Evolutionary conservation across 2,113 vertebrate species (phyloP).

Genomic region (Xerus inauris): DNA sequence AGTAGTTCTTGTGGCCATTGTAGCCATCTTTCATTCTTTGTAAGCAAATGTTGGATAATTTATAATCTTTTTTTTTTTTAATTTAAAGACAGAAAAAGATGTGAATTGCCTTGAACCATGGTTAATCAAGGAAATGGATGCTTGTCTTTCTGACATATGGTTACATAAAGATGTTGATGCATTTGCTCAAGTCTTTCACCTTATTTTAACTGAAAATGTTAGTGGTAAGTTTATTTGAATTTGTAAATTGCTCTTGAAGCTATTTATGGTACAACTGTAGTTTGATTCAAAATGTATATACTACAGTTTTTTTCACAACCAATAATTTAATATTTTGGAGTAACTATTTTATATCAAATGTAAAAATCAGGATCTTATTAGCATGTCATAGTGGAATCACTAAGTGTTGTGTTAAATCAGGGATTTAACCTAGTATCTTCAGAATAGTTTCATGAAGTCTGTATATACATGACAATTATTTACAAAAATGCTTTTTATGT

Average conservation of each 20-base stretch:
- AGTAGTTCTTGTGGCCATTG: not conserved
- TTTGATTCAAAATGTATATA: not conserved
- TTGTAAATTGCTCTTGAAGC: conserved; percentile 4
- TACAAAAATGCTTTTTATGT: conserved; percentile 7
- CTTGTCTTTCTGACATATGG: conserved; percentile 95
- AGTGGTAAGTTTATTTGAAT: conserved; percentile 89
- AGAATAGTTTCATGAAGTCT: conserved; percentile 4
- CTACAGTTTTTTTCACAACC: conserved; percentile 24
- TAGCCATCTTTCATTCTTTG: conserved; percentile 21
- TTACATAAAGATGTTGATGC: conserved; percentile 90
- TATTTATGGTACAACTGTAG: conserved; percentile 31
- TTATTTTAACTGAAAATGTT: conserved; percentile 94
- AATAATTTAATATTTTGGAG: conserved; percentile 42
- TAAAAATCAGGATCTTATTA: conserved; percentile 7
- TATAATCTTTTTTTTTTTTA: conserved; percentile 61
- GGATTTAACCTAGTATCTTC: not conserved
- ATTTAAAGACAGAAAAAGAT: conserved; percentile 89
- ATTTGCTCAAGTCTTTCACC: conserved; percentile 94
- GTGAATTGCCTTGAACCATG: conserved; percentile 90
- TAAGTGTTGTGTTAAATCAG: conserved; percentile 39
- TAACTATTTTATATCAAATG: conserved; percentile 29
- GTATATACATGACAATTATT: not conserved
- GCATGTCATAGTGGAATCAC: not conserved
- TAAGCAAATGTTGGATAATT: conserved; percentile 34
- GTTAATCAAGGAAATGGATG: conserved; percentile 95